Evolutionary conservation across 2,888 invertebrate species (phyloP).

Genomic region (Nebria brevicollis): DNA sequence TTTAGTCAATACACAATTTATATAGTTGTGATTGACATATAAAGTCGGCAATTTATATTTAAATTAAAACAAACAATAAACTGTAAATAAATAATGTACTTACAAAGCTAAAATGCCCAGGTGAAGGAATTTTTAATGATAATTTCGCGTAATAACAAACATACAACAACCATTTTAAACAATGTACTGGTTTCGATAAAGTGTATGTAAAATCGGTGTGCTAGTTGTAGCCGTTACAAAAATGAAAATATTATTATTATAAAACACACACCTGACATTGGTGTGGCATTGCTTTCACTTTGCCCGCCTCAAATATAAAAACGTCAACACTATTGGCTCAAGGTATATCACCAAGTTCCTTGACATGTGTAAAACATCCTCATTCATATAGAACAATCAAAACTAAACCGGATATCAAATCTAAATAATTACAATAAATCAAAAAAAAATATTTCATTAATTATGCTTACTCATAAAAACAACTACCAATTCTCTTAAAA

Average conservation of each 20-base stretch:
- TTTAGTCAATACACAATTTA: too few relatives aligned
- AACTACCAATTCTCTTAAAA: not conserved
- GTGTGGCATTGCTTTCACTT: constrained; percentile 38
- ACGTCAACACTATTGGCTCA: constrained; percentile 22
- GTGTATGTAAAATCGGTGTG: not conserved
- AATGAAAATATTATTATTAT: not conserved
- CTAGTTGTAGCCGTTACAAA: not conserved
- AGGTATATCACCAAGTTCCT: constrained; percentile 19
- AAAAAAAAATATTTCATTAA: not conserved
- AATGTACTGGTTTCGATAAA: not conserved
- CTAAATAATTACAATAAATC: not conserved
- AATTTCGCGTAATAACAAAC: not conserved
- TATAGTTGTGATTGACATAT: too few relatives aligned
- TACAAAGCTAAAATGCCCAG: not conserved
- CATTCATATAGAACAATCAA: not conserved
- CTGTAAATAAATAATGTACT: not conserved
- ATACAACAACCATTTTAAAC: constrained; percentile 5
- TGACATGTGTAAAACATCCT: constrained; percentile 33
- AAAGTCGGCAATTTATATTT: not conserved
- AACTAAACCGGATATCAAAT: constrained; percentile 4
- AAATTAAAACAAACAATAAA: not conserved
- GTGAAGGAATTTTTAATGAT: constrained; percentile 6
- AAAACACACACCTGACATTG: not conserved
- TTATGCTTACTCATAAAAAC: not conserved
- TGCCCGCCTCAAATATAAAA: constrained; percentile 17